Conservation (phyloP, 2,113 vertebrate species). For the Morone saxatilis region DNA sequence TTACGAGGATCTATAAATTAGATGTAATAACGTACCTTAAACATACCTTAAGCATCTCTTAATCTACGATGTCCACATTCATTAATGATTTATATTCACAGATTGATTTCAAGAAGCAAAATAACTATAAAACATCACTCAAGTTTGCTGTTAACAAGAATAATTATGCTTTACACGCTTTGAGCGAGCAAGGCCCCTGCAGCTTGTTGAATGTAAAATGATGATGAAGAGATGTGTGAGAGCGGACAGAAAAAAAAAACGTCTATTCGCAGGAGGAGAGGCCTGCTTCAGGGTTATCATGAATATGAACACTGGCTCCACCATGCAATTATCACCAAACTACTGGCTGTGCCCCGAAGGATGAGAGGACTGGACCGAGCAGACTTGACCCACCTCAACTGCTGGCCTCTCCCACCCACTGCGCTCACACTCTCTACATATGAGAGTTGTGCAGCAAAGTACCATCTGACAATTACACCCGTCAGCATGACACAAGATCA, state of each 20-base stretch:
- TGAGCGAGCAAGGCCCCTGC: slow-evolving; percentile 42
- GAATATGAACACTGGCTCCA: slow-evolving; percentile 67
- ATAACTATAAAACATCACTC: slow-evolving; percentile 26
- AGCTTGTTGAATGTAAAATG: slow-evolving; percentile 54
- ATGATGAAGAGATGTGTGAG: slow-evolving; percentile 58
- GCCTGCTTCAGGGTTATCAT: slow-evolving; percentile 69
- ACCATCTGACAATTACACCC: slow-evolving; percentile 75
- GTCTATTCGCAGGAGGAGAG: slow-evolving; percentile 58
- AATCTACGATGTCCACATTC: slow-evolving; percentile 15
- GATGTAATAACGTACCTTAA: not conserved
- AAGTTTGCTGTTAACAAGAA: slow-evolving; percentile 59
- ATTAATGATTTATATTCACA: slow-evolving; percentile 13
- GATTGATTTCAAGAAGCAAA: slow-evolving; percentile 14
- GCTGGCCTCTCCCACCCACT: slow-evolving; percentile 66
- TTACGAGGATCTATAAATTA: no score
- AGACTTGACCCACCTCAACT: slow-evolving; percentile 50
- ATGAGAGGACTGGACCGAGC: slow-evolving; percentile 58
- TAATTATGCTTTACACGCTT: slow-evolving; percentile 51
- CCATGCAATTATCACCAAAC: slow-evolving; percentile 76
- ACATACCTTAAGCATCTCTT: not conserved
- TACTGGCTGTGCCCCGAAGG: slow-evolving; percentile 61
- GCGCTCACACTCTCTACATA: slow-evolving; percentile 63
- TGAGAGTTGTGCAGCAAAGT: slow-evolving; percentile 63
- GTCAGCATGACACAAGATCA: slow-evolving; percentile 75
- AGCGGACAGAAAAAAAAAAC: slow-evolving; percentile 46